phyloP scores from a whole-genome alignment of 2,888 invertebrate genomes.

The Hypselothyrea guttata region DNA sequence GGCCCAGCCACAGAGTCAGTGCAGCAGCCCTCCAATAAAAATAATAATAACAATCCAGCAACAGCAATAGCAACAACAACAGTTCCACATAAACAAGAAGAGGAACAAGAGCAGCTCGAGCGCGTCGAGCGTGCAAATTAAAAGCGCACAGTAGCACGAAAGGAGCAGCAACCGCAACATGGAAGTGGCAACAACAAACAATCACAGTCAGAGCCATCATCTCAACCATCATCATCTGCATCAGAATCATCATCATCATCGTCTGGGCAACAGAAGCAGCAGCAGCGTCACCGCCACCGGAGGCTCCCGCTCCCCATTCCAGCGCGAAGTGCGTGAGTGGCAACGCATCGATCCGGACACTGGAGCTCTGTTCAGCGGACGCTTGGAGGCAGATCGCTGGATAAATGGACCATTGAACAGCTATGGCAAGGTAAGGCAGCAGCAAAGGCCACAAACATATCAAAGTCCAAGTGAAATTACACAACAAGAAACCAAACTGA shows the following conservation, averaged over 20 bases:
- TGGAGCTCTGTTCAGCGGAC: conserved; percentile 82
- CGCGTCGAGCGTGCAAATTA: conserved; percentile 75
- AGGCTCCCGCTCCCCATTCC: conserved; percentile 81
- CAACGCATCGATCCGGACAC: conserved; percentile 83
- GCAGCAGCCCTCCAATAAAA: conserved; percentile 49
- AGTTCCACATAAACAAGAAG: conserved; percentile 23
- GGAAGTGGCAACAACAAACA: conserved; percentile 79
- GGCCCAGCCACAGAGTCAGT: conserved; percentile 42
- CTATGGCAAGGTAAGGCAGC: conserved; percentile 82
- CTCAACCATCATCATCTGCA: conserved; percentile 63
- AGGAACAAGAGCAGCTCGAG: conserved; percentile 53
- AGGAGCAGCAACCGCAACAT: conserved; percentile 59
- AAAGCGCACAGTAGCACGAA: conserved; percentile 72
- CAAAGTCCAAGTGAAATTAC: conserved; percentile 9
- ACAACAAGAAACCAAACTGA: conserved; percentile 6
- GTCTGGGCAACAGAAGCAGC: conserved; percentile 24
- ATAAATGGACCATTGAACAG: conserved; percentile 82
- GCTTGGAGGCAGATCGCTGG: conserved; percentile 83
- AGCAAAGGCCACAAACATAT: not conserved
- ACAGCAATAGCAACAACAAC: conserved; percentile 14
- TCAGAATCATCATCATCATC: conserved; percentile 46
- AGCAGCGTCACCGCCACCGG: conserved; percentile 25
- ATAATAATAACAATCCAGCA: conserved; percentile 8
- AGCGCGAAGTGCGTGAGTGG: conserved; percentile 83
- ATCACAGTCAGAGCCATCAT: conserved; percentile 76